Percentiles rank a stretch among this genome's conserved stretches.
phyloP scores from a whole-genome alignment of 1,140 invertebrate species.

The Neodiprion fabricii region DNA sequence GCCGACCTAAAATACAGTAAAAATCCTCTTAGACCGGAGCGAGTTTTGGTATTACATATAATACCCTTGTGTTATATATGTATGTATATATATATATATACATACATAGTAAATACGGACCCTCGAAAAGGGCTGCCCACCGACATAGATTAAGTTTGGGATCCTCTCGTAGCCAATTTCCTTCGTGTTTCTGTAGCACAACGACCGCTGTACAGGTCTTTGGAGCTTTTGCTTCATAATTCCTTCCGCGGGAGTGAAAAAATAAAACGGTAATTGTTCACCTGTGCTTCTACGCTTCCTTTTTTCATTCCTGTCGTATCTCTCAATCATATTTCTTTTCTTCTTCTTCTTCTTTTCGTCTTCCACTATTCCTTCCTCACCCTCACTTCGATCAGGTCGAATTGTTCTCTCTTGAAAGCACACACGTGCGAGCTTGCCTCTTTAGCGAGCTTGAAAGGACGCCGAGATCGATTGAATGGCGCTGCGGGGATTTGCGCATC shows the following conservation, averaged over 20 bases:
- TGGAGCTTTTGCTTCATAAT: too few relatives aligned
- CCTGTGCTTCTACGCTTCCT: too few relatives aligned
- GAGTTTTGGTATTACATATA: background rate
- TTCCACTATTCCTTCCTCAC: background rate
- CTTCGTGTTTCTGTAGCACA: background rate
- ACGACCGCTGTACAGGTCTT: too few relatives aligned
- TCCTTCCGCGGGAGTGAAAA: too few relatives aligned
- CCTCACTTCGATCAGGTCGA: background rate
- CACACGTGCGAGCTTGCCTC: background rate
- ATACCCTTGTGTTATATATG: background rate
- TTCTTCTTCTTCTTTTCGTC: background rate
- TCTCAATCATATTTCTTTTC: too few relatives aligned
- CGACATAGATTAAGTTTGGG: background rate
- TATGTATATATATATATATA: background rate
- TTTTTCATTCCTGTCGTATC: too few relatives aligned
- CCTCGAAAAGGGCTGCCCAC: background rate
- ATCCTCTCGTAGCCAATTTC: background rate
- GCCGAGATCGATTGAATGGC: slow-evolving; percentile 1
- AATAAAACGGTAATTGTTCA: too few relatives aligned
- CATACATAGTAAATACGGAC: background rate
- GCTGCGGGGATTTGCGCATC: background rate
- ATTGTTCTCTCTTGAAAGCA: slow-evolving; percentile 1
- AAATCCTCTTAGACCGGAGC: background rate
- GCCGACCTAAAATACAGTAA: background rate
- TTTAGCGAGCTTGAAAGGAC: slow-evolving; percentile 1